Conservation (phyloP, 2,888 invertebrate species). For the Globia sparganii region DNA sequence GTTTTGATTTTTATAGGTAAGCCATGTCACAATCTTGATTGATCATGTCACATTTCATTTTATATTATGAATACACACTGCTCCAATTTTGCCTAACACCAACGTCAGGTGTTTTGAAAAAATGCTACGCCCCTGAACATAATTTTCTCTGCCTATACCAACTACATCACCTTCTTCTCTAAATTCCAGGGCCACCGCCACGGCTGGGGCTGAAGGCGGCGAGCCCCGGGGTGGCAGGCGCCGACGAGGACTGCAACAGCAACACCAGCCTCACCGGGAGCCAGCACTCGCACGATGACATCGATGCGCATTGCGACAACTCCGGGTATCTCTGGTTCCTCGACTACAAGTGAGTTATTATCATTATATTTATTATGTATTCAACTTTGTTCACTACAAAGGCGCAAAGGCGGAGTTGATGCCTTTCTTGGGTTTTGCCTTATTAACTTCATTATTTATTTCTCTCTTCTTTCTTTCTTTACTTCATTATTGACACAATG, state of each 20-base stretch:
- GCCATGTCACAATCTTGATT: background rate
- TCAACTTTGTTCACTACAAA: background rate
- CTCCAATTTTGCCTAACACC: background rate
- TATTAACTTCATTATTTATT: constrained; percentile 43
- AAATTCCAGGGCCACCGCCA: constrained; percentile 89
- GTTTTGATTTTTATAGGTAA: background rate
- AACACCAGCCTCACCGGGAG: constrained; percentile 89
- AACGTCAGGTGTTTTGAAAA: background rate
- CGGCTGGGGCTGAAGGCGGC: constrained; percentile 90
- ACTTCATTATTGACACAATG: background rate
- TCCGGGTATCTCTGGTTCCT: constrained; percentile 98
- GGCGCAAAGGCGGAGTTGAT: background rate
- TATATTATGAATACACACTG: background rate
- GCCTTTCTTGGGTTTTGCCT: background rate
- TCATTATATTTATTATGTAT: background rate
- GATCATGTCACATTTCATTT: background rate
- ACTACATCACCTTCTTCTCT: constrained; percentile 2
- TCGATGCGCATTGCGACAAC: constrained; percentile 92
- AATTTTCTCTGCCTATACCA: background rate
- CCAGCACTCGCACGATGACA: constrained; percentile 88
- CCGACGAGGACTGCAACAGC: constrained; percentile 89
- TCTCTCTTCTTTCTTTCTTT: background rate
- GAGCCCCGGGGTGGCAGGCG: constrained; percentile 86
- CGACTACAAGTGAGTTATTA: constrained; percentile 93
- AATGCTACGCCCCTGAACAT: background rate